phyloP scores from a whole-genome alignment of 2,888 invertebrate species.

The Calameuta idolon region DNA sequence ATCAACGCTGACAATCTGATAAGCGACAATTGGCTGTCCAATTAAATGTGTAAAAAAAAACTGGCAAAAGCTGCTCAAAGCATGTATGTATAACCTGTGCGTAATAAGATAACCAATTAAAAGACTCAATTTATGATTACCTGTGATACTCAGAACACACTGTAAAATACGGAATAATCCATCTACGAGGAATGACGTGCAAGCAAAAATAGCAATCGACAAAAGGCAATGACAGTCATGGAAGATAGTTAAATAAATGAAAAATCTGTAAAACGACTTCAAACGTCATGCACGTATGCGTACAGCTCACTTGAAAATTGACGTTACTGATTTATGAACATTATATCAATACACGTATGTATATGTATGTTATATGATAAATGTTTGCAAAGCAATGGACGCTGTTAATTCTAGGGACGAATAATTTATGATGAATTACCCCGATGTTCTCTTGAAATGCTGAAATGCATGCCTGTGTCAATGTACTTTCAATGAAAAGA shows the following conservation, averaged over 20 bases:
- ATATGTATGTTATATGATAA: background rate
- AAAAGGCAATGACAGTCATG: no score
- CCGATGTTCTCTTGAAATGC: background rate
- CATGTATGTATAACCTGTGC: no score
- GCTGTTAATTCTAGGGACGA: background rate
- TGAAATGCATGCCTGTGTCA: background rate
- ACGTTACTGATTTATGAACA: background rate
- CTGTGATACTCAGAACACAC: no score
- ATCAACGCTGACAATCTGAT: background rate
- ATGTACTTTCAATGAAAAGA: background rate
- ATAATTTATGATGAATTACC: background rate
- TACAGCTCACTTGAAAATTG: background rate
- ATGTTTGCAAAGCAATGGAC: background rate
- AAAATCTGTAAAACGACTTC: no score
- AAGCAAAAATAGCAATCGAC: no score
- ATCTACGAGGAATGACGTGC: no score
- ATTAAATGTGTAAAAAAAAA: no score
- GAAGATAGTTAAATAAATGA: no score
- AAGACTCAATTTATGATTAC: no score
- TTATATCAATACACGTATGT: background rate
- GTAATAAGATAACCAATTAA: no score
- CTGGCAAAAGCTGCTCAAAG: no score
- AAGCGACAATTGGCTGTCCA: background rate
- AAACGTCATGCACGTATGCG: background rate
- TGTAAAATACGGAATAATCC: no score